Base-by-base conservation (phyloP, 2,888 invertebrate genomes). In the Bellardia pandia region DNA sequence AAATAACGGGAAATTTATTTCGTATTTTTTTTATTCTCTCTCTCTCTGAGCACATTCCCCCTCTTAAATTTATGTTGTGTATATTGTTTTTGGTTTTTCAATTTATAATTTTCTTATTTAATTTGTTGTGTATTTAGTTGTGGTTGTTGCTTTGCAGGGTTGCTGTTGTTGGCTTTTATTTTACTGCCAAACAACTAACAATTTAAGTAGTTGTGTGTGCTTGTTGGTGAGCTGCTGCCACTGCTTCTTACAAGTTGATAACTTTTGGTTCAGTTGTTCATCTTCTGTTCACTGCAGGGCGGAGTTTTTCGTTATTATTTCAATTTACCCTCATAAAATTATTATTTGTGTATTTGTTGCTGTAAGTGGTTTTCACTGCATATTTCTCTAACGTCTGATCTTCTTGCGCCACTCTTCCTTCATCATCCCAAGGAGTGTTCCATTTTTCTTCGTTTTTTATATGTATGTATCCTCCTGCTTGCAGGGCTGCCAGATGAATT, bases 301-400 rank as follows among this genome's bases (percentile, higher is more conserved):
- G 93, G 93, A 92, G 93, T 92, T 91, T 91, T 91, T 90, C 90
- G 88, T 89, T 83, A 90, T 91, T 91, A 83, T 91, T 91, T 91
- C 91, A 92, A 92, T 93, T 93, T 92, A 90, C 90, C 88, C 90
- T 90, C 90, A 91, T 92, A 92, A 93, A 92, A 91, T 92, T 92
- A 93, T 93, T 90, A 92, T 92, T 91, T 90, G 87, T 88, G 82
- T 87, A 88, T 89, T 89, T 89, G 87, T 89, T 89, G 87, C 76
- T 88, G 51, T 89, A 86, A 88, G 69, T 88, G 74, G 45, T 75
- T 78, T 74, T 77, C 77, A 74, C 64, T 72, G 76, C 68, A 68
- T 77, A 66, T 82, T 64, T 58, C 42, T 48, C 33, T 62, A 51
- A 30, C 23, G 9, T 23, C 16, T 40, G 37, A 33, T 11, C 7